Conservation (phyloP, 2,113 vertebrate genomes). For the Noturus placidus region DNA sequence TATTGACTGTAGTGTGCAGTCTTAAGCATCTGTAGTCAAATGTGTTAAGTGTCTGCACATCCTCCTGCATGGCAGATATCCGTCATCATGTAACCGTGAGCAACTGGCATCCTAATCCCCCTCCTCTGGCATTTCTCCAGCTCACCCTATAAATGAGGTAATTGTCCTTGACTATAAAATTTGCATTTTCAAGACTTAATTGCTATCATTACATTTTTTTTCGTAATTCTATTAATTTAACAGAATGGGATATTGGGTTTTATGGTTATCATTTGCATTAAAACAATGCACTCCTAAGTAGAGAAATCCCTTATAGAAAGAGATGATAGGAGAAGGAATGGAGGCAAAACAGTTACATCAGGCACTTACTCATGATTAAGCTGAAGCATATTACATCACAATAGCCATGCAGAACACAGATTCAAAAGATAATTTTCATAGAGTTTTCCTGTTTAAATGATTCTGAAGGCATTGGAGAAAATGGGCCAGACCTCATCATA, state of each 20-base stretch:
- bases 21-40: constrained; percentile 62
- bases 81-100: constrained; percentile 99
- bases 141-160: constrained; percentile 99
- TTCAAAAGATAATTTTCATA: constrained; percentile 32
- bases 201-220: constrained; percentile 99
- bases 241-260: constrained; percentile 97
- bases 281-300: constrained; percentile 90
- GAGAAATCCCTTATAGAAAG: constrained; percentile 65
- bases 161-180: constrained; percentile 99
- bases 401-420: constrained; percentile 44
- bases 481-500: constrained; percentile 56
- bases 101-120: constrained; percentile 97
- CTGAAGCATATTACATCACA: constrained; percentile 57
- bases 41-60: constrained; percentile 69
- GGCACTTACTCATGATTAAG: constrained; percentile 59
- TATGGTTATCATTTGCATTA: constrained; percentile 99
- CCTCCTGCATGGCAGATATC: constrained; percentile 88
- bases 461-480: constrained; percentile 42
- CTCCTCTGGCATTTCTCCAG: constrained; percentile 98
- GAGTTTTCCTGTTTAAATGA: constrained; percentile 25
- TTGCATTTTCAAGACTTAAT: constrained; percentile 99
- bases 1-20: constrained; percentile 36
- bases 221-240: constrained; percentile 99
- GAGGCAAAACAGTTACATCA: constrained; percentile 55
- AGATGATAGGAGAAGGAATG: constrained; percentile 46